These are phyloP conservation scores for Vulpes vulpes DNA, from an alignment of 2,113 vertebrate genomes.

Conservation along the genomic window DNA sequence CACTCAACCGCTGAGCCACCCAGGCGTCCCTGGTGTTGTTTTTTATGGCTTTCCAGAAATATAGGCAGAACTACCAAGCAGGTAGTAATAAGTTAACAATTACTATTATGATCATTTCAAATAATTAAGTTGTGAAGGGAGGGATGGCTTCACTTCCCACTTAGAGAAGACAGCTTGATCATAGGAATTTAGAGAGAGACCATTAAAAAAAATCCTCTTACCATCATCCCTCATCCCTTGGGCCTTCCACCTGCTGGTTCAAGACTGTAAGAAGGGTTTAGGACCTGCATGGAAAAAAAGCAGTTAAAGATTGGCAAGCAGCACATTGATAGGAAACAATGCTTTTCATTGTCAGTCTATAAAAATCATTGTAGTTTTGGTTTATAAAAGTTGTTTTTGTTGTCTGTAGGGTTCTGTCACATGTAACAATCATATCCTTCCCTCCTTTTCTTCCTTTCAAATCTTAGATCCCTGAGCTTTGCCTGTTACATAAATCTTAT, in stretches of 20 bases:
- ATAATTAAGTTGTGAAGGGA: not conserved
- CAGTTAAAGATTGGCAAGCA: not conserved
- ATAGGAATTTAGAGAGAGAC: not conserved
- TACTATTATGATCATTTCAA: not conserved
- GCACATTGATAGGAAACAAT: not conserved
- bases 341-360: not conserved
- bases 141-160: not conserved
- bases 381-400: conserved; percentile 31
- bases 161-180: not conserved
- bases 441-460: not conserved
- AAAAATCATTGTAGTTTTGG: not conserved
- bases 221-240: not conserved
- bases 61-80: not conserved
- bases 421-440: not conserved
- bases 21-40: not conserved
- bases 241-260: not conserved
- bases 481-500: not conserved
- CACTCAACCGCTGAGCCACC: too few species aligned
- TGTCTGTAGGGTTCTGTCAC: not conserved
- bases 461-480: not conserved
- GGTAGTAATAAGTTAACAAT: not conserved
- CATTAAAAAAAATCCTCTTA: not conserved
- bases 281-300: not conserved
- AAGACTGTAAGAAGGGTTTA: not conserved
- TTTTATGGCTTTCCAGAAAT: not conserved